A percentile compares a stretch with the other conserved stretches of the same genome.
phyloP scores from a whole-genome alignment of 2,797 vertebrate genomes.

The Tiaroga cobitis region DNA sequence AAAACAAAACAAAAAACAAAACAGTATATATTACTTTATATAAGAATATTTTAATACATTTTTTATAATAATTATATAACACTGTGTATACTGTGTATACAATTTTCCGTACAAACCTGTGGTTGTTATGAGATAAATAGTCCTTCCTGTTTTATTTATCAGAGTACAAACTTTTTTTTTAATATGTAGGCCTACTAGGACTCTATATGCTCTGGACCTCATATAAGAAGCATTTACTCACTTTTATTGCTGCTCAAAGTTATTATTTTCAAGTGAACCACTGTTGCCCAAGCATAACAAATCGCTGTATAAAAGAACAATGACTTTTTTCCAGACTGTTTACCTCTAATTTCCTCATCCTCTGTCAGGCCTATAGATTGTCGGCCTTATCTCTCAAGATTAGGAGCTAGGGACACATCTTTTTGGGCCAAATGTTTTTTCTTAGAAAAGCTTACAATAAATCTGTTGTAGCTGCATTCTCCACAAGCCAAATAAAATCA shows the following conservation, averaged over 20 bases:
- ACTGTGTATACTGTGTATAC: too few species aligned
- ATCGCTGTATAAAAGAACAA: constrained; percentile 68
- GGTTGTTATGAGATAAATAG: not conserved
- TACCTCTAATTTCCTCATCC: constrained; percentile 57
- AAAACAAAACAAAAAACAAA: too few species aligned
- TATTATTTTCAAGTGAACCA: constrained; percentile 65
- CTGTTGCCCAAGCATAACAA: constrained; percentile 50
- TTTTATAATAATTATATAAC: not conserved
- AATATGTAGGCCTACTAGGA: not conserved
- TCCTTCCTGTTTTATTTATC: not conserved
- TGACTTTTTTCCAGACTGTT: constrained; percentile 56
- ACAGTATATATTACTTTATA: too few species aligned
- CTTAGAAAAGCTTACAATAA: constrained; percentile 23
- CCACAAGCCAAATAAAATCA: constrained; percentile 27
- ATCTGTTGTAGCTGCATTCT: constrained; percentile 19
- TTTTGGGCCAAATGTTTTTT: constrained; percentile 21
- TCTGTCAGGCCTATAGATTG: constrained; percentile 56
- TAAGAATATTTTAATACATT: too few species aligned
- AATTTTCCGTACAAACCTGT: not conserved
- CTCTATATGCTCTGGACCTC: constrained; percentile 3
- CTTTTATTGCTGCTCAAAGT: constrained; percentile 58
- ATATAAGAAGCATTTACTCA: constrained; percentile 35
- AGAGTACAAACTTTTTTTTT: not conserved
- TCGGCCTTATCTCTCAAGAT: constrained; percentile 51
- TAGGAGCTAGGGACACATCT: constrained; percentile 36